A percentile compares a stretch with the other conserved stretches of the same genome.
Evolutionary conservation across 92 coral and sea anemone genomes (phyloP).

Genomic region (Hydrozoanthus gracilis): DNA sequence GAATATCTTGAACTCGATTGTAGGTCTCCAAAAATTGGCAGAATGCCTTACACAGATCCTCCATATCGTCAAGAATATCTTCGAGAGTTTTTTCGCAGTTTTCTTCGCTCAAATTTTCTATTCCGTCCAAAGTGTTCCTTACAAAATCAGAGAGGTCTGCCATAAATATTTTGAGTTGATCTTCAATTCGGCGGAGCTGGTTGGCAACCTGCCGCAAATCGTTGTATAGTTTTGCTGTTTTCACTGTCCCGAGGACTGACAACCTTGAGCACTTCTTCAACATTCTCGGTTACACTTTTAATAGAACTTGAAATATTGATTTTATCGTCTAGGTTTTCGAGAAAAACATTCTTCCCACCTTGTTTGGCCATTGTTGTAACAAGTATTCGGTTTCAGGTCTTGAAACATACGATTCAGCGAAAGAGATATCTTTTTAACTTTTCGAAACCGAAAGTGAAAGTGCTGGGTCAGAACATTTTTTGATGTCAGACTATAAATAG

Average conservation of each 20-base stretch:
- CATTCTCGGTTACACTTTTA: neutral
- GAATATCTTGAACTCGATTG: neutral
- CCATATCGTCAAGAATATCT: neutral
- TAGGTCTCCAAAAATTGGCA: neutral
- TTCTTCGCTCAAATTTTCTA: slow-evolving; percentile 11
- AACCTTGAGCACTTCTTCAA: neutral
- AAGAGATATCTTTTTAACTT: too few relatives aligned
- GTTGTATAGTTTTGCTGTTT: neutral
- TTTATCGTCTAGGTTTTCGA: neutral
- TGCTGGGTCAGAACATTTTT: too few relatives aligned
- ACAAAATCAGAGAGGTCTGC: neutral
- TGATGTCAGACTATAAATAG: too few relatives aligned
- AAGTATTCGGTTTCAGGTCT: neutral
- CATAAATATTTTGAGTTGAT: neutral
- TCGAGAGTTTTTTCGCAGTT: slow-evolving; percentile 8
- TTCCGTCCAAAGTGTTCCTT: slow-evolving; percentile 9
- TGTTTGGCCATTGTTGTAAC: neutral
- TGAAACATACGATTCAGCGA: too few relatives aligned
- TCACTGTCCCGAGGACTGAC: neutral
- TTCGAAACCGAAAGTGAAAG: too few relatives aligned
- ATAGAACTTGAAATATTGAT: neutral
- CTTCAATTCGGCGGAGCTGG: slow-evolving; percentile 16
- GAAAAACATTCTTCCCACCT: neutral
- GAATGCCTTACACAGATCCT: neutral
- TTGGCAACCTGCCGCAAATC: neutral